Evolutionary conservation across 2,797 vertebrate genomes (phyloP), one percentile per base, ranked within the genome.

Genomic region (Pangasius krempfi): DNA sequence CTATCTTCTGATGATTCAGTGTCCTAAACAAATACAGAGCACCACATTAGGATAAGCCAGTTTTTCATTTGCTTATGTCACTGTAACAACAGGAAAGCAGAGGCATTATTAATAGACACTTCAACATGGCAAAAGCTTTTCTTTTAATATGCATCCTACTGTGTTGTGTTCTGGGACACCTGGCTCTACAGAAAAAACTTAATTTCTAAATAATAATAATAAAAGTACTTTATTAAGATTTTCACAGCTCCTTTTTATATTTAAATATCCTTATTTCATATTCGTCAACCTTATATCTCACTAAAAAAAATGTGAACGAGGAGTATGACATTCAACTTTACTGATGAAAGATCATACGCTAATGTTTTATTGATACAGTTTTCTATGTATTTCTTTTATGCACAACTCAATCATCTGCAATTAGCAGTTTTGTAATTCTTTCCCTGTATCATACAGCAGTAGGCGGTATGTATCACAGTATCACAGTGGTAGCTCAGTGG

Each of bases 71-170:
- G 3, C 50, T 72, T 22, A 33, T 79, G 52, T 37, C 80, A 62
- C 13, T 44, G 37, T n/a, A 85, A 92, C 89, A 90, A 92, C 92
- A 91, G 86, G 33, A 88, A 8, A 70, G 4, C 70, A 91, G 4
- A 16, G 92, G 89, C 79, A 93, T 92, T 91, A 91, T 93, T 94
- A 90, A 92, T 16, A 60, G 79, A 82, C 56, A 60, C 79, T 27
- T 82, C 20, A 66, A 81, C 52, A 86, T 18, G 27, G 18, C 7
- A 80, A 70, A 80, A 22, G 16, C 81, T 25, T 68, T 30, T 56
- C 27, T 80, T 54, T 70, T 80, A 80, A 58, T 56, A 70, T 22
- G 44, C 62, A 22, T 30, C 44, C 60, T 52, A 68, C 47, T 52
- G 44, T 84, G n/a, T 84, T 84, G 44, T 84, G 82, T 22, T 84